Evolutionary conservation across 2,797 vertebrate genomes (phyloP).

Genomic region (Pseudopleuronectes americanus): DNA sequence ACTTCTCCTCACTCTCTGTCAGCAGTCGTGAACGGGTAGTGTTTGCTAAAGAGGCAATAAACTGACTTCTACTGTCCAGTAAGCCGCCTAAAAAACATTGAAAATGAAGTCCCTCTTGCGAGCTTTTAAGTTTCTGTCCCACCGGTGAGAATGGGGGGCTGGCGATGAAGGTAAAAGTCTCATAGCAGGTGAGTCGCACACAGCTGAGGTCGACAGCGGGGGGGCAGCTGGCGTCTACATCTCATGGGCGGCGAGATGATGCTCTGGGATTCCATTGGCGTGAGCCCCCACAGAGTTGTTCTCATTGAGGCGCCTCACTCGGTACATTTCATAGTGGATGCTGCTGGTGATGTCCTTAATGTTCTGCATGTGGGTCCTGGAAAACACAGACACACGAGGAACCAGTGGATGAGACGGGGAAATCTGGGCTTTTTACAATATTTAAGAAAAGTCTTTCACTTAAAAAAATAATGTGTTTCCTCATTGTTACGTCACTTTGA

Average conservation of each 20-base stretch:
- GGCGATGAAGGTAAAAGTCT: constrained; percentile 52
- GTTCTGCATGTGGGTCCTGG: constrained; percentile 98
- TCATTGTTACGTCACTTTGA: neutral
- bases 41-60: constrained; percentile 54
- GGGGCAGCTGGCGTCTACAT: constrained; percentile 83
- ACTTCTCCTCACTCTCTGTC: constrained; percentile 55
- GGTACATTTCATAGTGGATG: constrained; percentile 98
- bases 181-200: constrained; percentile 15
- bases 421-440: neutral
- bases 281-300: constrained; percentile 81
- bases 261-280: constrained; percentile 88
- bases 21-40: constrained; percentile 40
- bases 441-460: too few relatives aligned
- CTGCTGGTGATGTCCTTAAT: constrained; percentile 99
- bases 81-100: constrained; percentile 30
- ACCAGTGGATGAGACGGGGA: neutral
- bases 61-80: constrained; percentile 50
- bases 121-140: constrained; percentile 48
- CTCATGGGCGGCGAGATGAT: constrained; percentile 89
- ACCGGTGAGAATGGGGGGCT: constrained; percentile 45
- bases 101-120: constrained; percentile 63
- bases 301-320: constrained; percentile 94
- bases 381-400: neutral
- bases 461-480: too few relatives aligned
- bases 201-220: constrained; percentile 15